phyloP scores from a whole-genome alignment of 2,888 invertebrate genomes.

The Tanytarsus gracilentus region DNA sequence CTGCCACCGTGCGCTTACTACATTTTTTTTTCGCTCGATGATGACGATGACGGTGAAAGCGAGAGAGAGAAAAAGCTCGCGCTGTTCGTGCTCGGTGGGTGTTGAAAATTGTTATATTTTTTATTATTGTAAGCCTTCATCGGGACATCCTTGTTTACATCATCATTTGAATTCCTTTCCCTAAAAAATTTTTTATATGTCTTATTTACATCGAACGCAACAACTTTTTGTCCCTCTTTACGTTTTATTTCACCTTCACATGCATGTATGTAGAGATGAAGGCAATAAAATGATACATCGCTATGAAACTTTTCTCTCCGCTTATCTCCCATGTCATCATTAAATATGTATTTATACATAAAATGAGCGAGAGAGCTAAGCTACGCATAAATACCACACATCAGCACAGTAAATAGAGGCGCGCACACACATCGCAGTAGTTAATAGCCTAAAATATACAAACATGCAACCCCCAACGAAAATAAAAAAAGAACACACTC shows the following conservation, averaged over 20 bases:
- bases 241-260: neutral
- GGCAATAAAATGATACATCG: neutral
- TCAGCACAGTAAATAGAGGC: neutral
- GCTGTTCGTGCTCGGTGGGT: neutral
- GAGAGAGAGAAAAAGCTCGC: neutral
- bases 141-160: neutral
- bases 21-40: too few species aligned
- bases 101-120: slow-evolving; percentile 8
- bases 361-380: neutral
- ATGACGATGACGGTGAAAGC: too few species aligned
- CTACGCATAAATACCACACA: too few species aligned
- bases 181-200: neutral
- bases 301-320: neutral
- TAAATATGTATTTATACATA: neutral
- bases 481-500: too few species aligned
- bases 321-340: slow-evolving; percentile 7
- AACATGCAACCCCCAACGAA: too few species aligned
- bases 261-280: neutral
- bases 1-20: neutral
- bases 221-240: neutral
- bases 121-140: neutral
- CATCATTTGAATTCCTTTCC: neutral
- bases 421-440: neutral
- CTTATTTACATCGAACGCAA: neutral
- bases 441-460: too few species aligned